A percentile compares a stretch with the other conserved stretches of the same genome.
phyloP scores from a whole-genome alignment of 2,888 invertebrate genomes.

The Cerastoderma edule region DNA sequence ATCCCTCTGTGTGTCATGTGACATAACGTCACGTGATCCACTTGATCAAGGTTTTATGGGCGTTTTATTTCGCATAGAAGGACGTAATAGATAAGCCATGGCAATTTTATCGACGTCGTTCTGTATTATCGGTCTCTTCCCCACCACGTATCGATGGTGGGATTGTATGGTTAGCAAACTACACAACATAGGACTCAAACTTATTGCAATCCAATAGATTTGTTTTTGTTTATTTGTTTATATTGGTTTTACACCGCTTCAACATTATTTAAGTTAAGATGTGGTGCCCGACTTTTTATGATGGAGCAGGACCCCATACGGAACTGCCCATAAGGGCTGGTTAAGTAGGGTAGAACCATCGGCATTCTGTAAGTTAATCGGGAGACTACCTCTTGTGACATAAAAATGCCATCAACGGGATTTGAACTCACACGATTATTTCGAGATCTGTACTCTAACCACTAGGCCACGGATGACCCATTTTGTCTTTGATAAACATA shows the following conservation, averaged over 20 bases:
- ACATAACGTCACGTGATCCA: slow-evolving; percentile 12
- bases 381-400: no score
- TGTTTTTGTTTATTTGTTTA: no score
- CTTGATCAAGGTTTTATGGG: slow-evolving; percentile 6
- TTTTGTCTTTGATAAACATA: no score
- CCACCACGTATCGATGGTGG: neutral
- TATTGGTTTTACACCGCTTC: neutral
- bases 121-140: neutral
- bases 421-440: no score
- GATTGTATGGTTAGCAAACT: neutral
- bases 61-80: slow-evolving; percentile 11
- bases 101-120: slow-evolving; percentile 10
- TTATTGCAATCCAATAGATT: neutral
- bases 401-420: no score
- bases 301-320: no score
- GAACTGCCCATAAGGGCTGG: no score
- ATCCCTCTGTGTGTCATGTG: slow-evolving; percentile 15
- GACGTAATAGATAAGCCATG: slow-evolving; percentile 13
- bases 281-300: neutral
- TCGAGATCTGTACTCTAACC: no score
- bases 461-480: no score
- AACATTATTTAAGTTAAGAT: neutral
- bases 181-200: neutral
- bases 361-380: no score
- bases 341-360: no score